Base-by-base conservation (phyloP, 2,888 invertebrate genomes). In the Drosophila limbata region DNA sequence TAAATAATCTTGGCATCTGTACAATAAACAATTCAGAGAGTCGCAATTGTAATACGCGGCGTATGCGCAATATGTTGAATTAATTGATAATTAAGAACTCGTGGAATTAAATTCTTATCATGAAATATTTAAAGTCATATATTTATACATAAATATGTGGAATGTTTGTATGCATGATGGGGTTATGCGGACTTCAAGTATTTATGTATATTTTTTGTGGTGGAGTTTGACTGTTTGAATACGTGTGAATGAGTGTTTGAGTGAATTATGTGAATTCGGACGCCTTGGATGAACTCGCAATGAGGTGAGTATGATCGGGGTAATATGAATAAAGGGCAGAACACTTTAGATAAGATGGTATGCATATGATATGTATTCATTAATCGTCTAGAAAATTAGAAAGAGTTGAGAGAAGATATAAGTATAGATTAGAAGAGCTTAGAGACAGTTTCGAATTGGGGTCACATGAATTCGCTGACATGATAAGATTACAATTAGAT, bases 331-430 rank as follows among this genome's bases (percentile, higher is more conserved):
- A 57, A 52, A 59, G 73, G 77, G 60, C 84, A 70, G 71, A 83
- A 83, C 79, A 69, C 79, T 68, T 85, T 78, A 75, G 37, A 63
- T 69, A 56, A 64, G 69, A 77, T 79, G 87, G 52, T 83, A 83
- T 86, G 84, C 79, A 73, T 73, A 85, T 88, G 81, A 87, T 88
- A 84, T 84, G 79, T 84, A 81, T 80, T 89, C 90, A 87, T 91
- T 91, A 90, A 83, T 92, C 92, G 91, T 92, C 92, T 92, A 92
- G 91, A 92, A 91, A 91, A 90, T 90, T 82, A 89, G 91, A 92
- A 87, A 90, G 82, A 84, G 85, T 85, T 81, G 77, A 90, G 89
- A 91, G 90, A 88, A 90, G 81, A 84, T 77, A 87, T 81, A 85
- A 78, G 81, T 70, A 79, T 70, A 90, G 84, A 90, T 91, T 90